These are phyloP conservation scores for Sarcophilus harrisii DNA, from an alignment of 2,797 vertebrate genomes.

Conservation along the genomic window DNA sequence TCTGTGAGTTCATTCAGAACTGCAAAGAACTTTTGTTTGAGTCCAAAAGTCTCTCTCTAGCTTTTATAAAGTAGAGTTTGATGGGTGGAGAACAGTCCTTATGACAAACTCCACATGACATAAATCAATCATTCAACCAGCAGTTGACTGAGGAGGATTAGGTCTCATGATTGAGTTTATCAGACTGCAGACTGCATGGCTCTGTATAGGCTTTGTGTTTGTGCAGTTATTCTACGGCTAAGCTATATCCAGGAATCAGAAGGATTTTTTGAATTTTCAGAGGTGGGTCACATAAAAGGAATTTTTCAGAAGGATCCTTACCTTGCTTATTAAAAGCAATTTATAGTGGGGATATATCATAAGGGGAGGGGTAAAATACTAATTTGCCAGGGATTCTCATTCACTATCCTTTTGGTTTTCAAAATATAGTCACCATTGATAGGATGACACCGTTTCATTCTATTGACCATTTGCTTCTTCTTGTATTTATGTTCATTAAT, in stretches of 20 bases:
- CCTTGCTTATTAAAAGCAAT: background rate
- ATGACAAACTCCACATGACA: background rate
- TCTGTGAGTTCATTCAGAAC: background rate
- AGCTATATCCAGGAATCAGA: background rate
- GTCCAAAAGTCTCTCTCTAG: conserved; percentile 6
- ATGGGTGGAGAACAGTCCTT: conserved; percentile 24
- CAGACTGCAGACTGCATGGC: background rate
- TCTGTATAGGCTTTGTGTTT: background rate
- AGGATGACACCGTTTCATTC: too few relatives aligned
- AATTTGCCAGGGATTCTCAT: background rate
- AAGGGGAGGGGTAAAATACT: background rate
- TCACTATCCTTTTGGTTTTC: background rate
- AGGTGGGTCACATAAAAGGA: background rate
- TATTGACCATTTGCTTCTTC: too few relatives aligned
- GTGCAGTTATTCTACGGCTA: background rate
- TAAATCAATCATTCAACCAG: background rate
- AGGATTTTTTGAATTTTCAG: conserved; percentile 14
- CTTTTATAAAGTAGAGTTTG: background rate
- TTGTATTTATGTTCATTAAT: too few relatives aligned
- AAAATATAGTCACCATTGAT: too few relatives aligned
- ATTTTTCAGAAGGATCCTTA: conserved; percentile 20
- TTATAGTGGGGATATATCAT: background rate
- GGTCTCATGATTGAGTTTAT: background rate
- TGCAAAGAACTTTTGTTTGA: background rate
- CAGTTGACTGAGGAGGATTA: background rate